Base-by-base conservation (phyloP, 2,888 invertebrate species). In the Clostera curtula region DNA sequence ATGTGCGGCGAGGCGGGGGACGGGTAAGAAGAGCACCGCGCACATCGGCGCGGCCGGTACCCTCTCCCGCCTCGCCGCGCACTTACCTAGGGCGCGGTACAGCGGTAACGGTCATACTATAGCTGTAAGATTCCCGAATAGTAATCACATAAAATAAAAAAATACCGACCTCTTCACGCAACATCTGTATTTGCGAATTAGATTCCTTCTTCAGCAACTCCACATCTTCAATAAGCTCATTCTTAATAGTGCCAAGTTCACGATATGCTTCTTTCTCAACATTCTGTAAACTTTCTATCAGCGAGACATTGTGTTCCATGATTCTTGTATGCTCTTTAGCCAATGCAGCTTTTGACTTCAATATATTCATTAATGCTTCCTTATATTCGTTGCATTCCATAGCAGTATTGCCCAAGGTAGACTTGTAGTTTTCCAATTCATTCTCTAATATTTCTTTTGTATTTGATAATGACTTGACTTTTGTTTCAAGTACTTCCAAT, bases 401-500 rank as follows among this genome's bases (percentile, higher is more conserved):
- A 3, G 69, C 41, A 23, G 74, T 67, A 29, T 61, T 74, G 31
- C 70, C 74, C 2, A 80, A 43, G 17, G 60, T 67, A 25, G 53
- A 71, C 49, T 82, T 82, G 38, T 62, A 72, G 4, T 60, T 58
- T 2, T 48, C 26, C 7, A 80, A 49, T 54, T 83, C 82, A 24
- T 59, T 59, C 50, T 80, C 76, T 16, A 79, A 47, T 5, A 52
- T 43, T 40, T 76, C 67, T 30, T 79, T 80, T 2, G 73, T 48
- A 27, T 63, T 62, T 1, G 56, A 61, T 17, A 83, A 39, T 15
- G 50, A 48, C 36, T 68, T 57, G 50, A 67, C 53, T 54, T 79
- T 83, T 49, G 51, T 65, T 45, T 83, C 83, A 29, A 88, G 61
- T 53, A 80, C 77, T 48, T 87, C 88, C 1, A 88, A 74, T 53